A percentile compares a stretch with the other conserved stretches of the same genome.
phyloP scores from a whole-genome alignment of 2,888 invertebrate genomes.

The Palloptera scutellata region DNA sequence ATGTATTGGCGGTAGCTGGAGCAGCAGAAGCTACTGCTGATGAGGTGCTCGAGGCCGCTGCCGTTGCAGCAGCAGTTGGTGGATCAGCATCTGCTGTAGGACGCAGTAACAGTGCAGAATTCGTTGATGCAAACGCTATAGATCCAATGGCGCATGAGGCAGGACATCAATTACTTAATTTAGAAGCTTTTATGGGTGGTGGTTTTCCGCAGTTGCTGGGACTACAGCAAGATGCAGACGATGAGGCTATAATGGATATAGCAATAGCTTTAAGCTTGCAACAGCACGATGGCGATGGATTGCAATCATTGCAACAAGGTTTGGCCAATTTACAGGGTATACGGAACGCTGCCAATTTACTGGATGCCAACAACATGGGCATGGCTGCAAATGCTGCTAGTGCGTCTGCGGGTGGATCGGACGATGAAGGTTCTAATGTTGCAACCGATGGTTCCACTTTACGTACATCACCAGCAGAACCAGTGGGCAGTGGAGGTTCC shows the following conservation, averaged over 20 bases:
- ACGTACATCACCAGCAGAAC: conserved; percentile 84
- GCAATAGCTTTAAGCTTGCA: conserved; percentile 95
- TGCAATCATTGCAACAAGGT: conserved; percentile 68
- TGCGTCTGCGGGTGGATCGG: conserved; percentile 84
- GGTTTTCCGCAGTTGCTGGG: conserved; percentile 84
- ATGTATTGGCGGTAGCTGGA: conserved; percentile 43
- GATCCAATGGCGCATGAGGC: conserved; percentile 43
- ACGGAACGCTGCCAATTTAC: conserved; percentile 53
- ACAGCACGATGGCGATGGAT: conserved; percentile 71
- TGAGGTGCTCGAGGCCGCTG: conserved; percentile 49
- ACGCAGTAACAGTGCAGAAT: conserved; percentile 44
- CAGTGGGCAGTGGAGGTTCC: conserved; percentile 76
- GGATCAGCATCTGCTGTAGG: conserved; percentile 46
- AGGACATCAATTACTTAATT: conserved; percentile 59
- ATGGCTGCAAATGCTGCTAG: conserved; percentile 42
- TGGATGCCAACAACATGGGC: conserved; percentile 37
- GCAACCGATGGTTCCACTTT: conserved; percentile 94
- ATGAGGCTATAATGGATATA: conserved; percentile 95
- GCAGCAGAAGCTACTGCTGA: conserved; percentile 49
- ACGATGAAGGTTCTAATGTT: conserved; percentile 90
- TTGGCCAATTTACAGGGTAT: conserved; percentile 61
- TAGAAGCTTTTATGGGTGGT: conserved; percentile 67
- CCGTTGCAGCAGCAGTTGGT: conserved; percentile 44
- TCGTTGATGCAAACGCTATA: conserved; percentile 43
- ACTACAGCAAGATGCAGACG: conserved; percentile 93